These are phyloP conservation scores for Leguminivora glycinivorella DNA, from an alignment of 1,140 invertebrate species.

Conservation along the genomic window DNA sequence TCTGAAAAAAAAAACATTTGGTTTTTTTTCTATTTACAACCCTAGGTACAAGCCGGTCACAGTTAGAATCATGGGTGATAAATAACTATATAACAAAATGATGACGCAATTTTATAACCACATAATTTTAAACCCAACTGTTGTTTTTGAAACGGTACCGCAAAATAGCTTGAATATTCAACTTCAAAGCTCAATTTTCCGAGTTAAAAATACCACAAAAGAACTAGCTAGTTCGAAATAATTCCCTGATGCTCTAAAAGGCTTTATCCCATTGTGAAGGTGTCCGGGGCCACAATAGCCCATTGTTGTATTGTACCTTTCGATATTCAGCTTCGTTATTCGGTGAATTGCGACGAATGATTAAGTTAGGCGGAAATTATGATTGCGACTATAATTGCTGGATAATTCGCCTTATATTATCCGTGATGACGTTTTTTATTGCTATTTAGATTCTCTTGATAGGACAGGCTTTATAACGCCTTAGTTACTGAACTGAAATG, in stretches of 20 bases:
- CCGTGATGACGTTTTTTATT: too few species aligned
- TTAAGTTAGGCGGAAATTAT: slow-evolving; percentile 17
- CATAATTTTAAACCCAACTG: too few species aligned
- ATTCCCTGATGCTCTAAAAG: slow-evolving; percentile 3
- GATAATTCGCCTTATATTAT: background rate
- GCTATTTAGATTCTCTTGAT: too few species aligned
- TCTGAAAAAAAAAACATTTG: too few species aligned
- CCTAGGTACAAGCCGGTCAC: too few species aligned
- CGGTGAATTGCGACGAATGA: background rate
- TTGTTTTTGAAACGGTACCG: background rate
- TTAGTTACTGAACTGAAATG: too few species aligned
- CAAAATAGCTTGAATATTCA: background rate
- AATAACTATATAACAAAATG: too few species aligned
- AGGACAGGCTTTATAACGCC: too few species aligned
- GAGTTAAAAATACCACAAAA: background rate
- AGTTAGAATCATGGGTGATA: too few species aligned
- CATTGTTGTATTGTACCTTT: slow-evolving; percentile 15
- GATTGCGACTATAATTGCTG: background rate
- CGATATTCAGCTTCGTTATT: slow-evolving; percentile 7
- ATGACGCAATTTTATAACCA: too few species aligned
- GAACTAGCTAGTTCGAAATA: slow-evolving; percentile 12
- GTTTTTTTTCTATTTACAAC: too few species aligned
- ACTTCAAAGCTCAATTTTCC: background rate
- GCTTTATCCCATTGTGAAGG: slow-evolving; percentile 6
- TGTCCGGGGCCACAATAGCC: background rate